Conservation (phyloP, 2,113 vertebrate genomes). For the Mixornis gularis region DNA sequence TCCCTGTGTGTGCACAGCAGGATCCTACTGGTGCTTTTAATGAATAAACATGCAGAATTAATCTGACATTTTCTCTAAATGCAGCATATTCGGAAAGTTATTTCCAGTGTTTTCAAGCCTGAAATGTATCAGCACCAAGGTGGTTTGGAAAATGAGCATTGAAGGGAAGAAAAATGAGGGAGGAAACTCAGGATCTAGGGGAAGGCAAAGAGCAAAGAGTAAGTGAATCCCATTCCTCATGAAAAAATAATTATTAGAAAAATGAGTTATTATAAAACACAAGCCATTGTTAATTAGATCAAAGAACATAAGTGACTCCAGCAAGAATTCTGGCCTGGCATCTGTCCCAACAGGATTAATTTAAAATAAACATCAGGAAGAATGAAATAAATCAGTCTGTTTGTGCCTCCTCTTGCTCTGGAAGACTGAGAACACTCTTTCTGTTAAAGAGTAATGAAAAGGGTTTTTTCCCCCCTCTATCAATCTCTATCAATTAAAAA, state of each 20-base stretch:
- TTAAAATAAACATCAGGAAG: background rate
- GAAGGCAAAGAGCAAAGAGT: background rate
- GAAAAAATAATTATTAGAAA: background rate
- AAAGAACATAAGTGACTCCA: background rate
- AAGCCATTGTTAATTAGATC: background rate
- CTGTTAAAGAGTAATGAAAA: background rate
- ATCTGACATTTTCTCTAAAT: background rate
- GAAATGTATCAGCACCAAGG: background rate
- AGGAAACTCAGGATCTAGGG: background rate
- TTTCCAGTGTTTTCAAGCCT: background rate
- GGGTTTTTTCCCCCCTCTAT: fast-evolving
- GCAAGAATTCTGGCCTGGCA: background rate
- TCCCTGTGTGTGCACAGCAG: background rate
- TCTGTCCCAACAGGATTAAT: background rate
- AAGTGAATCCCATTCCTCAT: background rate
- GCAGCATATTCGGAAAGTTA: background rate
- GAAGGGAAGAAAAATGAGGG: background rate
- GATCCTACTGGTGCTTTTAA: background rate
- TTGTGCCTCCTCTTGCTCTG: background rate
- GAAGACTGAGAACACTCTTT: background rate
- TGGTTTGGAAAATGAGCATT: background rate
- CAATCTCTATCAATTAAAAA: too few relatives aligned
- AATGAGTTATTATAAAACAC: background rate
- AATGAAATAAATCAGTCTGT: background rate
- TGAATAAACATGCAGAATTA: background rate